Base-by-base conservation (phyloP, 2,113 vertebrate species). In the Salvelinus alpinus region DNA sequence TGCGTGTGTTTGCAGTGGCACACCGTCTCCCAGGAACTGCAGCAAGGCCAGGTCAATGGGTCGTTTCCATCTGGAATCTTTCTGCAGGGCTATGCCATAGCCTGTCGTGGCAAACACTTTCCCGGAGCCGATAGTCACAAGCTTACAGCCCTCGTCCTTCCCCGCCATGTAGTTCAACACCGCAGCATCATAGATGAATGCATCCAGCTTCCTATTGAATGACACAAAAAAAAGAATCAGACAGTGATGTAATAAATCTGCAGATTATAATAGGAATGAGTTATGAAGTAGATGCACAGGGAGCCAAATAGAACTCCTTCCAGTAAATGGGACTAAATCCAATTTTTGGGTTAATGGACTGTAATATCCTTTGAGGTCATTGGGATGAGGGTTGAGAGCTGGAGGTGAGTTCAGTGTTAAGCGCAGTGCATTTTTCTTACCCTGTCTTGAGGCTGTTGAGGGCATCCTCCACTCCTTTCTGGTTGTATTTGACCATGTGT, bases 161-260 rank as follows among this genome's bases (percentile, higher is more conserved):
- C 98, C 96, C 0, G 97, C 98, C 98, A 99, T 99, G 94, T 99
- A 99, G 93, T 99, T 99, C 80, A 99, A 94, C 81, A 99, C 98
- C 0, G 98, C 98, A 0, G 97, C 98, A 0, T 99, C 97, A 0
- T 98, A 99, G 91, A 99, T 99, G 91, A 99, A 99, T 80, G 97
- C 97, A 0, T 99, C 97, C 88, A 99, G 92, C 88, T 98, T 99
- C 92, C 97, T 99, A 87, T n/a, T 69, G 70, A 73, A 34, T 69
- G 68, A 74, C 34, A 79, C 62, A 76, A 29, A 54, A 81, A 24
- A 25, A 25, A 1, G 1, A 1, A 5, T 18, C 16, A 54, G 51
- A 44, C 38, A 44, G 51, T 54, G 51, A 54, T 54, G 14, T 18
- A 1, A 54, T 18, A 54, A 4, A 16, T 54, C 51, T 16, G 1